Conservation (phyloP, 2,888 invertebrate genomes). For the Holacanthella duospinosa region DNA sequence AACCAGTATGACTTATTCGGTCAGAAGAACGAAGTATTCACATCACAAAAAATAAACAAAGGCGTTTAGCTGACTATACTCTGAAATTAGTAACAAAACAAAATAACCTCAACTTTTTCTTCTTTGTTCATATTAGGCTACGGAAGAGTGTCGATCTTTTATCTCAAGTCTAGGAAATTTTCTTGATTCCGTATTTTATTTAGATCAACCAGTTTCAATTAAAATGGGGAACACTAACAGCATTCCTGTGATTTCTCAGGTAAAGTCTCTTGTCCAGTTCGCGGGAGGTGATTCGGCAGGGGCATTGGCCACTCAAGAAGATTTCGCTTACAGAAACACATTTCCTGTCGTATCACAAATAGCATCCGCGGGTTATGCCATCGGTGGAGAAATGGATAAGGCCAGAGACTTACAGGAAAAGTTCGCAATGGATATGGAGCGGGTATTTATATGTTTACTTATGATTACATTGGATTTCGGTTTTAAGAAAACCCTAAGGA, state of each 20-base stretch:
- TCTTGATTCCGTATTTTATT: too few relatives aligned
- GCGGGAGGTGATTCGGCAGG: constrained; percentile 28
- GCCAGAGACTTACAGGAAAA: constrained; percentile 31
- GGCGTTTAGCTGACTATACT: too few relatives aligned
- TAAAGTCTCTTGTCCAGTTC: constrained; percentile 29
- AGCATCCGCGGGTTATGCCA: constrained; percentile 27
- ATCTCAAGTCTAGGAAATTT: background rate
- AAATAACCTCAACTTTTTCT: background rate
- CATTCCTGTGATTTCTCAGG: constrained; percentile 32
- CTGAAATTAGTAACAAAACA: too few relatives aligned
- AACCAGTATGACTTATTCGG: too few relatives aligned
- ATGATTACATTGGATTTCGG: too few relatives aligned
- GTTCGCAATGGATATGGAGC: constrained; percentile 30
- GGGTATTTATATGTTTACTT: too few relatives aligned
- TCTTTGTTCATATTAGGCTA: background rate
- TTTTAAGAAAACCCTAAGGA: too few relatives aligned
- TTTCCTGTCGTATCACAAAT: constrained; percentile 34
- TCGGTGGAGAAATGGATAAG: constrained; percentile 29
- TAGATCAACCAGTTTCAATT: too few relatives aligned
- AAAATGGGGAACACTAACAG: constrained; percentile 35
- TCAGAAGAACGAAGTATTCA: too few relatives aligned
- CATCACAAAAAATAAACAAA: too few relatives aligned
- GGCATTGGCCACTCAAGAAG: constrained; percentile 28
- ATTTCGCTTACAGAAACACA: constrained; percentile 35
- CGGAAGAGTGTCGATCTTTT: background rate